phyloP scores from a whole-genome alignment of 2,113 vertebrate species.

The Anguilla japonica region DNA sequence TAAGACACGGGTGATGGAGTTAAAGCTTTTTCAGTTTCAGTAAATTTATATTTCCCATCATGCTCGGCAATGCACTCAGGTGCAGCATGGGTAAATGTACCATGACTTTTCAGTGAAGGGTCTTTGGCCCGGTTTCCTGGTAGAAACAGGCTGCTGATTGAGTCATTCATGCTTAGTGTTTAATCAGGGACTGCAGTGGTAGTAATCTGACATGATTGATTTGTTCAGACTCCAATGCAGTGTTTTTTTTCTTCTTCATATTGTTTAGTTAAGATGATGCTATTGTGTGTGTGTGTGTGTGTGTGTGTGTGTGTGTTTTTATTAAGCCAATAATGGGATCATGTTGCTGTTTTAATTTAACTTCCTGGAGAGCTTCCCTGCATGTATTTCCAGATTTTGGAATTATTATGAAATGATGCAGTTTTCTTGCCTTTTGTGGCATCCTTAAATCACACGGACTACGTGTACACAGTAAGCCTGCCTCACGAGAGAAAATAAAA shows the following conservation, averaged over 20 bases:
- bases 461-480: conserved; percentile 60
- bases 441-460: conserved; percentile 41
- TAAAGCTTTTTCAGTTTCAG: background rate
- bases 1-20: background rate
- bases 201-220: background rate
- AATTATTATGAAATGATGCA: background rate
- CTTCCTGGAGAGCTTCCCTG: background rate
- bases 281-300: background rate
- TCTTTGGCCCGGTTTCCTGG: background rate
- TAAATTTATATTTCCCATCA: background rate
- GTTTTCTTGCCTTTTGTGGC: background rate
- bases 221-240: background rate
- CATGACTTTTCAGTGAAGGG: background rate
- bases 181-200: background rate
- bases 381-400: background rate
- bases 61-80: background rate
- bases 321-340: background rate
- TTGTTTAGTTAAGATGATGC: conserved; percentile 1
- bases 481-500: conserved; percentile 11
- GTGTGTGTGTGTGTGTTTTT: background rate
- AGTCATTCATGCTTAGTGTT: background rate
- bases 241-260: background rate
- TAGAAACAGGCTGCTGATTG: background rate
- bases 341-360: background rate
- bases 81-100: background rate